Evolutionary conservation across 2,797 vertebrate species (phyloP).

Genomic region (Acanthis flammea): DNA sequence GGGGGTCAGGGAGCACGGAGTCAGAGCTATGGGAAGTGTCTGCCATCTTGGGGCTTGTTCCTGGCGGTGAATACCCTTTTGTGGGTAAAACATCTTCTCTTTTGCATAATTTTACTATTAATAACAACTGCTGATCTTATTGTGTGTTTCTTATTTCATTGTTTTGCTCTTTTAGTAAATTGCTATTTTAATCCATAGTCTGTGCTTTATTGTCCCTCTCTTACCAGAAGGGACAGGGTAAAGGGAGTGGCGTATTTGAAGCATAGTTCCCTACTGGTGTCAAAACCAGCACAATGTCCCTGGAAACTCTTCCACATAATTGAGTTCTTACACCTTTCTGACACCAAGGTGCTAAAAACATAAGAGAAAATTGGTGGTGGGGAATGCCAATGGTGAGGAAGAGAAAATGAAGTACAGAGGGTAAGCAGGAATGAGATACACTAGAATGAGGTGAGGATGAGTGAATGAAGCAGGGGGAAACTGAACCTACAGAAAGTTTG

Average conservation of each 20-base stretch:
- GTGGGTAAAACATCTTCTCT: not conserved
- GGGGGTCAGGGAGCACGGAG: not conserved
- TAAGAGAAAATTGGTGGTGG: not conserved
- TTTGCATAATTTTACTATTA: not conserved
- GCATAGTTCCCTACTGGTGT: not conserved
- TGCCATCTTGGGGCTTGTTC: not conserved
- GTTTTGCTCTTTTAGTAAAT: not conserved
- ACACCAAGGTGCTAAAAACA: not conserved
- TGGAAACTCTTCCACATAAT: not conserved
- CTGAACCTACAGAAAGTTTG: not conserved
- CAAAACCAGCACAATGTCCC: not conserved
- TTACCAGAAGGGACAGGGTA: not conserved
- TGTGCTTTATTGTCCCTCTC: not conserved
- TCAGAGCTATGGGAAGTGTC: not conserved
- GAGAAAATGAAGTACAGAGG: not conserved
- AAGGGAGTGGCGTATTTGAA: not conserved
- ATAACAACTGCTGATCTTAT: not conserved
- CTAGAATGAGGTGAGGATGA: not conserved
- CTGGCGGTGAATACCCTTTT: not conserved
- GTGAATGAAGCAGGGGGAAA: not conserved
- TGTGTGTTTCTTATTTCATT: not conserved
- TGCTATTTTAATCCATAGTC: not conserved
- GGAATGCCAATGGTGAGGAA: not conserved
- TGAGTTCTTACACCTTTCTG: not conserved
- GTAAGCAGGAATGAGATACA: not conserved